Evolutionary conservation across 2,888 invertebrate genomes (phyloP).

Genomic region (Unio pictorum): DNA sequence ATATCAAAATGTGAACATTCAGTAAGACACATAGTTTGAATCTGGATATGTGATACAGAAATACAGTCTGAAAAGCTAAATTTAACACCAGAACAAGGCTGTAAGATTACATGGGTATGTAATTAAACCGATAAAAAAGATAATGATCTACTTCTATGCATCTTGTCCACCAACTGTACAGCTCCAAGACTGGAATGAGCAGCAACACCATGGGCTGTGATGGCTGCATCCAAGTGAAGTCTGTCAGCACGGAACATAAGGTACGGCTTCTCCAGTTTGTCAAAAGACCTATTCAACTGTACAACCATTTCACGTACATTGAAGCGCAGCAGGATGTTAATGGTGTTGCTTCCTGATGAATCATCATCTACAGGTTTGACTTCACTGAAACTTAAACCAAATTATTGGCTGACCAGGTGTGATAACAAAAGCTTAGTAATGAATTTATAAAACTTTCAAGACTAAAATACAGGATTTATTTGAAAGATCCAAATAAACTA

Average conservation of each 20-base stretch:
- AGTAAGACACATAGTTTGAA: too few species aligned
- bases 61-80: too few species aligned
- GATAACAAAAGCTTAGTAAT: too few species aligned
- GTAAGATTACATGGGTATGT: too few species aligned
- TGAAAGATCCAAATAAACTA: too few species aligned
- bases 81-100: too few species aligned
- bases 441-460: too few species aligned
- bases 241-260: conserved; percentile 81
- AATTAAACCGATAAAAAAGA: too few species aligned
- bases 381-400: conserved; percentile 77
- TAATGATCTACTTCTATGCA: conserved; percentile 75
- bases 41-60: too few species aligned
- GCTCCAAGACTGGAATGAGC: conserved; percentile 81
- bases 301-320: conserved; percentile 81
- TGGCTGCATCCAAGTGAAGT: conserved; percentile 80
- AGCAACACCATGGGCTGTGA: conserved; percentile 86
- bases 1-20: too few species aligned
- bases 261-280: conserved; percentile 81
- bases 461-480: too few species aligned
- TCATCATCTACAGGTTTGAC: conserved; percentile 88
- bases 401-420: too few species aligned
- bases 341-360: conserved; percentile 83
- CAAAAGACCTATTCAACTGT: conserved; percentile 78
- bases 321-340: conserved; percentile 81
- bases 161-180: conserved; percentile 81